Base-by-base conservation (phyloP, 1,140 invertebrate genomes). In the Forficula auricularia region DNA sequence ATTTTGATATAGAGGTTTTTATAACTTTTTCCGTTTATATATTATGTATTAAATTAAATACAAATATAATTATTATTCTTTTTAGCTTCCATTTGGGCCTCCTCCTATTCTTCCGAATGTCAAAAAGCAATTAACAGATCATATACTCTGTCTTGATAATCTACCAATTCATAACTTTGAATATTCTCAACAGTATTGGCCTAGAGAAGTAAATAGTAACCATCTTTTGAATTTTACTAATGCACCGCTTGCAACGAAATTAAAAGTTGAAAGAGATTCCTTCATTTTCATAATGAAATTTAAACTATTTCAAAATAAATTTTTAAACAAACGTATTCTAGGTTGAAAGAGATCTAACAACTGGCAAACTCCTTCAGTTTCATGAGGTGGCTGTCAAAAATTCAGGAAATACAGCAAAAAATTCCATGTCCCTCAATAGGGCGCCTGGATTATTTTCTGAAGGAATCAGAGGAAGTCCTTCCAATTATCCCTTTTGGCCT, bases 401-500 rank as follows among this genome's bases (percentile, higher is more conserved):
- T 50, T 65, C 69, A 48, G 75, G 73, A 2, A 67, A 73, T 47
- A 78, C 71, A 50, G 67, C 75, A 1, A 72, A 70, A 54, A 86
- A 83, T 63, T 84, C 81, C 0, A 72, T 79, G 59, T 85, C 80
- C 3, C 70, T 85, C 59, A 68, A 63, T 22, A 59, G 80, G 49
- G 67, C 71, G 45, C 74, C 73, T 16, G 68, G 64, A 2, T 62
- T 72, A 31, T 60, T 71, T 32, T 58, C 63, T 27, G 67, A 79
- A 52, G 65, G 68, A 48, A 66, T 80, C 6, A 64, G 68, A 53
- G 82, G 82, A 3, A 79, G 70, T 55, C 63, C 72, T 0, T 72
- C 71, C 40, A 84, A 82, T 56, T 73, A 70, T 57, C 79, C 80
- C 19, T 87, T 87, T 58, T 81, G 76, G 77, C 81, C 82, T 44